phyloP scores from a whole-genome alignment of 2,797 vertebrate species.

The Semaprochilodus insignis region DNA sequence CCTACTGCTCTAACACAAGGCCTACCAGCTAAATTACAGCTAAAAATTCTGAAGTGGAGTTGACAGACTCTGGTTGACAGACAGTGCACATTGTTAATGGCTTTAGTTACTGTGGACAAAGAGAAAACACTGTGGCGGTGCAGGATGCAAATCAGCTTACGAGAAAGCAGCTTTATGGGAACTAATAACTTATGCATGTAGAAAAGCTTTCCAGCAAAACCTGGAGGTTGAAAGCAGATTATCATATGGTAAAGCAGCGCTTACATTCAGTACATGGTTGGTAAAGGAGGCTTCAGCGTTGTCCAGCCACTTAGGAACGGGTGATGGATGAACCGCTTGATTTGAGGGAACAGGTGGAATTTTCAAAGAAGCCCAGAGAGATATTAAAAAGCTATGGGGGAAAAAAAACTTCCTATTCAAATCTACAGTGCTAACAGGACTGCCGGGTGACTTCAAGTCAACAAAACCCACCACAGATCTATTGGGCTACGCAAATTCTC shows the following conservation, averaged over 20 bases:
- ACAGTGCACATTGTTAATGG: background rate
- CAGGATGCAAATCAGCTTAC: background rate
- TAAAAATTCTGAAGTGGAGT: background rate
- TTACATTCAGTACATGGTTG: background rate
- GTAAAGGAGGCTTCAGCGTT: background rate
- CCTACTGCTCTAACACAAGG: background rate
- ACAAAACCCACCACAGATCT: background rate
- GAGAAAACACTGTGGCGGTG: background rate
- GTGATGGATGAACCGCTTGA: slow-evolving; percentile 1
- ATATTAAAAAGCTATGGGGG: background rate
- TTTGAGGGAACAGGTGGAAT: background rate
- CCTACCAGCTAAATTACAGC: background rate
- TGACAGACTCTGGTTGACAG: background rate
- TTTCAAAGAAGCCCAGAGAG: slow-evolving; percentile 11
- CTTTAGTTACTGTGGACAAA: background rate
- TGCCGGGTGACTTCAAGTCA: background rate
- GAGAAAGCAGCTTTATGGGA: background rate
- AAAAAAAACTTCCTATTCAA: background rate
- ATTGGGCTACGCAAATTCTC: background rate
- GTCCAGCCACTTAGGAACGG: background rate
- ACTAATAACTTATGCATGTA: slow-evolving; percentile 7
- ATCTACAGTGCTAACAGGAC: background rate
- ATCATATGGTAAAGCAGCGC: slow-evolving; percentile 11
- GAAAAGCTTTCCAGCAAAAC: background rate
- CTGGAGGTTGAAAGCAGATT: slow-evolving; percentile 1